Base-by-base conservation (phyloP, 1,140 invertebrate species). In the Andricus grossulariae region DNA sequence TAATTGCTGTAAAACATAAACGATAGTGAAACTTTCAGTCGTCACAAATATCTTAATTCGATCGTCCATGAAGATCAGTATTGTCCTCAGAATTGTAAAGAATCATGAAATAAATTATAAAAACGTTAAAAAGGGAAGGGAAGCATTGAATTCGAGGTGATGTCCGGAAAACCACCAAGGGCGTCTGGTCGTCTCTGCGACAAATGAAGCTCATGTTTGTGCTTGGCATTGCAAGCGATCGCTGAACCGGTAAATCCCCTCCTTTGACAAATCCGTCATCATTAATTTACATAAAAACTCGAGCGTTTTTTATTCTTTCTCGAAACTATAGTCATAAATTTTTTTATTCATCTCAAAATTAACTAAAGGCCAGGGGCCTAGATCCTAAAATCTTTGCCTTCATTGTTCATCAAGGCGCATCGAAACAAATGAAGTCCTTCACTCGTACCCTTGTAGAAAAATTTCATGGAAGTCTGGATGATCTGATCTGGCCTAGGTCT, bases 131-230 rank as follows among this genome's bases (percentile, higher is more conserved):
- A 66, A 66, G 25, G 60, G 39, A 66, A 39, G 60, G 60, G 25
- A 66, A 66, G 25, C 60, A 66, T 66, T 66, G 32, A 66, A 66
- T 66, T 66, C 60, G 60, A 66, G 32, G 60, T 66, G 13, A 66
- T 32, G 39, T 39, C 60, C 60, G 60, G 60, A 66, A 66, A 16
- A 66, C 60, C 25, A 16, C 32, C 60, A 66, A 66, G 60, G 60
- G 60, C 60, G 16, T 39, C 60, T 45, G 39, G 60, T 66, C 60
- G 4, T 11, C 39, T 45, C 39, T 45, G 2, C 10, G 10, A 45
- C 39, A 45, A 45, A 32, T 32, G 0, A 7, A 0, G 10, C 39
- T 45, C 7, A 8, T 45, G 39, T 7, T 66, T 66, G 18, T 57
- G 21, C 55, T 57, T 60, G 57, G 13, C 21, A 60, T 66, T 66